Evolutionary conservation across 2,888 invertebrate species (phyloP), one percentile per base, ranked within the genome.

Genomic region (Strigamia crassipes): DNA sequence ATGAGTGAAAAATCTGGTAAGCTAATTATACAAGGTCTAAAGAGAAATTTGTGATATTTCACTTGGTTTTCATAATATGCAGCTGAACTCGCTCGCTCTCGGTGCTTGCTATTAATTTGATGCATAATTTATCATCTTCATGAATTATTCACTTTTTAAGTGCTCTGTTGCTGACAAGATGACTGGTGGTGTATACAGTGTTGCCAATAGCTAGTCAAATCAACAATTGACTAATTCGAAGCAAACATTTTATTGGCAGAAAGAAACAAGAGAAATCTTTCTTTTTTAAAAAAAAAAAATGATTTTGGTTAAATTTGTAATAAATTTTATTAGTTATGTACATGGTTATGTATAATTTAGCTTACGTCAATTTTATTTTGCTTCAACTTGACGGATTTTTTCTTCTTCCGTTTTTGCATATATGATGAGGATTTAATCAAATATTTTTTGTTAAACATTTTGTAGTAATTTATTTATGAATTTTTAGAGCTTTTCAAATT

Each of bases 91-190:
- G 18, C 61, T 21, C 61, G 18, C 61, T 51, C 18, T 66, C 61
- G 23, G 21, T 66, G 61, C 61, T 66, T 66, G 61, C 61, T 66
- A 66, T 66, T 66, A 66, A 66, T 66, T 66, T 66, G 61, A 66
- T 66, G 61, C 61, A 66, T 66, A 66, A 66, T 66, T 66, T 66
- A 66, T 66, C 61, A 5, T 21, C 61, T 66, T 66, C 61, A 66
- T 66, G 61, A 66, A 66, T 66, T 66, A 66, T 66, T 66, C 61
- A 66, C 61, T 21, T 23, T 66, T 66, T 66, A 66, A 66, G 61
- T 66, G 61, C 61, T 66, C 61, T 66, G 61, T 66, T 66, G 61
- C 61, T 66, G 61, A 66, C 61, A 66, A 21, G 61, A 66, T 66
- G 61, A 18, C 61, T 18, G 61, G 18, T 18, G n/a, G 21, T 66